Evolutionary conservation across 2,113 vertebrate species (phyloP).

Genomic region (Archilochus colubris): DNA sequence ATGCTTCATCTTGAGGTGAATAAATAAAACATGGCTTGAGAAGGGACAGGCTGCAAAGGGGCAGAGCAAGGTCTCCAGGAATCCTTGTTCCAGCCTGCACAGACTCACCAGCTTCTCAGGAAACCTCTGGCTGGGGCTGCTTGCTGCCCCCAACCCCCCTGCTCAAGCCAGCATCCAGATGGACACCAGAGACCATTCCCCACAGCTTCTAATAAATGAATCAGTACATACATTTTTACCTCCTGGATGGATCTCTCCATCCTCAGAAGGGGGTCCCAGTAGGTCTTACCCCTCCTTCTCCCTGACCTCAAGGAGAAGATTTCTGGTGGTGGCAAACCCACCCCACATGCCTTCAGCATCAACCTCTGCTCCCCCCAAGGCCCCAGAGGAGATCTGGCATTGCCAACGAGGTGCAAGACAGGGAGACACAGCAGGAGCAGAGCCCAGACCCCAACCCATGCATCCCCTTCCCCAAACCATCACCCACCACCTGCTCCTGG

Average conservation of each 20-base stretch:
- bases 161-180: neutral
- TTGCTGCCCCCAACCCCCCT: neutral
- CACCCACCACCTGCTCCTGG: neutral
- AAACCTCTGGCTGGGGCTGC: neutral
- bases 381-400: neutral
- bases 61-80: neutral
- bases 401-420: neutral
- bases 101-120: neutral
- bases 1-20: neutral
- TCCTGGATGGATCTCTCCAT: neutral
- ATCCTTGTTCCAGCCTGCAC: neutral
- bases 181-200: neutral
- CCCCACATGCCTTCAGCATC: neutral
- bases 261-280: neutral
- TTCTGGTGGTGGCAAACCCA: neutral
- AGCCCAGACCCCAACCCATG: accelerated
- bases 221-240: neutral
- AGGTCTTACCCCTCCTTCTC: neutral
- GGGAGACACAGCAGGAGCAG: accelerated
- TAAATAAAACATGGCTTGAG: neutral
- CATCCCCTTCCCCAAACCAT: neutral
- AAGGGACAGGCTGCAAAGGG: neutral
- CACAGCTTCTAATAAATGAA: neutral
- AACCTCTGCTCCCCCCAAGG: neutral
- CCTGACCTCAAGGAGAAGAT: neutral